Evolutionary conservation across 2,113 vertebrate species (phyloP), one percentile per base, ranked within the genome.

Genomic region (Plestiodon gilberti): DNA sequence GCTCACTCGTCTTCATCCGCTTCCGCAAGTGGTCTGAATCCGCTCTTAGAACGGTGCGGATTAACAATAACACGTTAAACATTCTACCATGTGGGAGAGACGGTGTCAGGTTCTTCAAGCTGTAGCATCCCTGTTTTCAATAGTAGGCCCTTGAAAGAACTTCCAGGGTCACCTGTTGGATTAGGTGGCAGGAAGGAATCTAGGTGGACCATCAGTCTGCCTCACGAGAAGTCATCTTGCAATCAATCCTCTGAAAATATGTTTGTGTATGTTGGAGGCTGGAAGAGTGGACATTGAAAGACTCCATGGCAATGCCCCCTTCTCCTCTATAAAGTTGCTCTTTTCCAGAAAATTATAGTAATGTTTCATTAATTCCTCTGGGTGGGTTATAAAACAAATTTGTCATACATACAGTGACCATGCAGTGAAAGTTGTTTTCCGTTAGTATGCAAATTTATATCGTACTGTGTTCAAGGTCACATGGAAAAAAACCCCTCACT

Each of bases 401-500:
- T 61, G 17, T 65, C 33, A 2, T 10, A 55, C 23, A 15, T n/a
- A 35, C 8, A 35, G 18, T 38, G 30, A 25, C 25, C 48, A 82
- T 59, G 35, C 35, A 33, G 52, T 40, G 14, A 65, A 70, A 69
- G 23, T 30, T 85, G 3, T 43, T 69, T 78, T 78, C 52, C 57
- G 23, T 23, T 59, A 61, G 25, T 69, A 70, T 30, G 52, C 38
- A 48, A 38, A 43, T 82, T 67, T 82, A 20, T 33, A 40, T 59
- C 35, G 69, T 70, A 82, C 17, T 48, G 23, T 61, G 70, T 77
- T 78, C 48, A 82, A 82, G 81, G 64, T 78, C n/a, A 71, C 70
- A 43, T 77, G 74, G 55, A 78, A 82, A n/a, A n/a, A 59, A 33
- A 78, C n/a, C 55, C 40, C 25, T 11, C 55, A 25, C 64, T 78